Conservation (phyloP, 53 echinoderm and acorn worm species). For the Zoroaster sp. region DNA sequence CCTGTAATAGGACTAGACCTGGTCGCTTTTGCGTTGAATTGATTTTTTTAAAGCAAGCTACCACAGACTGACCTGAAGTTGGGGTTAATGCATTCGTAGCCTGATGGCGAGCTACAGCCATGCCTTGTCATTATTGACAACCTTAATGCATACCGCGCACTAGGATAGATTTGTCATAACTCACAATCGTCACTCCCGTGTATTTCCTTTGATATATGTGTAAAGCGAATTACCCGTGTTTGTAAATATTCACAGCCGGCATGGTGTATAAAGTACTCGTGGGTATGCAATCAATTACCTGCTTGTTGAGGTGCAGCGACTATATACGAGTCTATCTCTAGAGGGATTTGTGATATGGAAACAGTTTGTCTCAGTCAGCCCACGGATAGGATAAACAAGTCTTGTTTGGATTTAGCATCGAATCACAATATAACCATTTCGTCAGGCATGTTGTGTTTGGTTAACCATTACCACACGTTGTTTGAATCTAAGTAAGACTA, state of each 20-base stretch:
- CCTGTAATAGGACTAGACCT: background rate
- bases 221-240: no score
- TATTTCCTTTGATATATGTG: no score
- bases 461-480: background rate
- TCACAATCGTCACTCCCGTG: no score
- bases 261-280: no score
- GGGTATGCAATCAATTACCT: no score
- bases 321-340: background rate
- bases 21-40: background rate
- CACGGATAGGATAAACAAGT: constrained; percentile 17
- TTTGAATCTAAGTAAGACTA: no score
- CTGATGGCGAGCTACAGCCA: background rate
- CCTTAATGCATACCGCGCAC: background rate
- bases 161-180: no score
- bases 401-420: constrained; percentile 14
- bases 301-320: no score
- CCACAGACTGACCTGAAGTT: background rate
- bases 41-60: background rate
- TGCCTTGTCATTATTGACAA: background rate
- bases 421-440: background rate
- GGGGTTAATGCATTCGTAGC: background rate
- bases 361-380: background rate
- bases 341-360: background rate
- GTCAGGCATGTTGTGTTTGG: background rate
- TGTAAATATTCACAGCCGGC: no score